Percentiles rank a stretch among this genome's conserved stretches.
Conservation (phyloP, 2,888 invertebrate species). For the Tetropium fuscum region DNA sequence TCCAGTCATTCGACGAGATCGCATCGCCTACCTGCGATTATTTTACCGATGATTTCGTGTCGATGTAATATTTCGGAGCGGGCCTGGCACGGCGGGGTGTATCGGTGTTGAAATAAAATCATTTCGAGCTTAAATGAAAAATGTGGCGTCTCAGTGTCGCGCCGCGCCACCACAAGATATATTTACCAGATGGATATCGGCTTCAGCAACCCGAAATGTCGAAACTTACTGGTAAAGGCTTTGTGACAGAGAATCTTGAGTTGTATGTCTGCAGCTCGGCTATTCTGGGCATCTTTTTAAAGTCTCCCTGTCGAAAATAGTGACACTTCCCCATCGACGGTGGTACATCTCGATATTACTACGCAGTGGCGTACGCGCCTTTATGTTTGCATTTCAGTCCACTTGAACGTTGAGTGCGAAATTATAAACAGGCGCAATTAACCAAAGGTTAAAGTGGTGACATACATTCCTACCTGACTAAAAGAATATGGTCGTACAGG, state of each 20-base stretch:
- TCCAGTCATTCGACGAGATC: constrained; percentile 13
- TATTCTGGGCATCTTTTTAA: constrained; percentile 35
- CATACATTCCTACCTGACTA: background rate
- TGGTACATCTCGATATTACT: constrained; percentile 1
- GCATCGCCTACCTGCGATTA: constrained; percentile 20
- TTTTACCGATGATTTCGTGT: constrained; percentile 16
- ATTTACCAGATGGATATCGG: constrained; percentile 46
- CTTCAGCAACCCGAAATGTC: constrained; percentile 17
- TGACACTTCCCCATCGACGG: constrained; percentile 24
- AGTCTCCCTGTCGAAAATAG: constrained; percentile 21
- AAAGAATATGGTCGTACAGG: background rate
- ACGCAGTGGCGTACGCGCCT: constrained; percentile 15
- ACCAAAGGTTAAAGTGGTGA: no score
- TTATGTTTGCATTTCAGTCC: background rate
- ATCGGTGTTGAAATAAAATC: constrained; percentile 34
- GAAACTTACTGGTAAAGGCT: constrained; percentile 24
- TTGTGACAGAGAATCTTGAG: constrained; percentile 37
- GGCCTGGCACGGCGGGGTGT: constrained; percentile 23
- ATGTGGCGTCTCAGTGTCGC: constrained; percentile 50
- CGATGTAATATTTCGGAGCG: constrained; percentile 21
- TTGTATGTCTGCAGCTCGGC: constrained; percentile 23
- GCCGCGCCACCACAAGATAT: constrained; percentile 38
- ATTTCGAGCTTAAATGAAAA: constrained; percentile 40
- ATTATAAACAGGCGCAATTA: background rate
- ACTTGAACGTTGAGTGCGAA: background rate